Evolutionary conservation across 35 echinoderm and acorn worm genomes (phyloP), one percentile per base, ranked within the genome.

Genomic region (Amphiura filiformis): DNA sequence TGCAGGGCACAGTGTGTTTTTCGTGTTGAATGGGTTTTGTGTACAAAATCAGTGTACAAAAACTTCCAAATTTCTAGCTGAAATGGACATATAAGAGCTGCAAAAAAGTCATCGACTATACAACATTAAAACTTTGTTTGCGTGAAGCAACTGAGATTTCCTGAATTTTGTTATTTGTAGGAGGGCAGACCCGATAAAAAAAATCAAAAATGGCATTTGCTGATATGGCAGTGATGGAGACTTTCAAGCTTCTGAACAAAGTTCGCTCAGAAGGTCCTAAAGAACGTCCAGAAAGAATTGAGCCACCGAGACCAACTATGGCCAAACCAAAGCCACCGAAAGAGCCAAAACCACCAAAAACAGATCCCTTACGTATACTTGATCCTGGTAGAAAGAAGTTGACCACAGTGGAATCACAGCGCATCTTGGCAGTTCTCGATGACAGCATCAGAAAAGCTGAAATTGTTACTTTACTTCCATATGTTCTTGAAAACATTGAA

Each of bases 371-470:
- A 0, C 93, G 96, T 81, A 87, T 99, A 38, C 81, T 99, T 44
- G 96, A 99, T 56, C 96, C 96, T 39, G 96, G 93, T 31, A 86
- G 93, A 77, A 99, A 99, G 89, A 99, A 99, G 80, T 81, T 99
- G 82, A 94, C 96, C 32, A 99, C 93, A 0, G 90, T 99, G 12
- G 96, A 99, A 81, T 99, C 96, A 0, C 96, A 99, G 38, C 81
- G 96, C 36, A 87, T 99, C 47, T 76, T 99, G 31, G 92, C 96
- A 12, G 90, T 94, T 26, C 41, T 92, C 20, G 96, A 99, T 39
- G 96, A 99, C 31, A 90, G 89, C 76, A 99, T 99, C 34, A 93
- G 93, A 79, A 89, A 92, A 76, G 84, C 64, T 56, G 93, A 94
- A 86, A 81, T 95, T 36, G 93, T 93, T 0, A 94, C 85, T 36